These are phyloP conservation scores for Leptinotarsa rubiginosa DNA, from an alignment of 2,888 invertebrate species.

Conservation along the genomic window DNA sequence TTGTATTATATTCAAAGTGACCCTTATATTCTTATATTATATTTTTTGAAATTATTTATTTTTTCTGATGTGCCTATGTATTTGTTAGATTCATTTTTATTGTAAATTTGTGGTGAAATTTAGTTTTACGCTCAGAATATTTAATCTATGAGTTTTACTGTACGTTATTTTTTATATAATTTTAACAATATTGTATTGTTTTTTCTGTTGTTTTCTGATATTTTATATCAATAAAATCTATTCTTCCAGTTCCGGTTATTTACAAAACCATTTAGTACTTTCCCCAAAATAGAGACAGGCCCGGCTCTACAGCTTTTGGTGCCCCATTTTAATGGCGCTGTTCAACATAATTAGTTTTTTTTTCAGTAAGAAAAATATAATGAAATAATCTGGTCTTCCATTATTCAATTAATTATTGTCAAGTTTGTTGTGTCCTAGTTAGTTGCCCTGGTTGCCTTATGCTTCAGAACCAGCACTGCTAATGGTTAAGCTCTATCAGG, in stretches of 20 bases:
- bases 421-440: too few species aligned
- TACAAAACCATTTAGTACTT: background rate
- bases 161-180: conserved; percentile 35
- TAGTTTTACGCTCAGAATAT: conserved; percentile 33
- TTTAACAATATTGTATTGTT: conserved; percentile 44
- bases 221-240: conserved; percentile 44
- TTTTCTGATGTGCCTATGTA: conserved; percentile 47
- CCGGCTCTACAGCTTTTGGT: too few species aligned
- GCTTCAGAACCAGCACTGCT: too few species aligned
- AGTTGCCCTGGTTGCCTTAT: too few species aligned
- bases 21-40: conserved; percentile 1
- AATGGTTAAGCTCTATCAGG: too few species aligned
- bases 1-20: conserved; percentile 13
- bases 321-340: too few species aligned
- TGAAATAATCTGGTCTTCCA: too few species aligned
- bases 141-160: conserved; percentile 23
- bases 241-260: conserved; percentile 26
- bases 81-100: conserved; percentile 44
- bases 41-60: conserved; percentile 45
- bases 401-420: too few species aligned
- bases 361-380: too few species aligned
- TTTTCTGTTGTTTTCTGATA: conserved; percentile 42
- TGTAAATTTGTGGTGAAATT: conserved; percentile 33
- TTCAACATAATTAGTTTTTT: too few species aligned
- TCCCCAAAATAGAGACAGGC: background rate